Base-by-base conservation (phyloP, 2,888 invertebrate species). In the Biston stratarius region DNA sequence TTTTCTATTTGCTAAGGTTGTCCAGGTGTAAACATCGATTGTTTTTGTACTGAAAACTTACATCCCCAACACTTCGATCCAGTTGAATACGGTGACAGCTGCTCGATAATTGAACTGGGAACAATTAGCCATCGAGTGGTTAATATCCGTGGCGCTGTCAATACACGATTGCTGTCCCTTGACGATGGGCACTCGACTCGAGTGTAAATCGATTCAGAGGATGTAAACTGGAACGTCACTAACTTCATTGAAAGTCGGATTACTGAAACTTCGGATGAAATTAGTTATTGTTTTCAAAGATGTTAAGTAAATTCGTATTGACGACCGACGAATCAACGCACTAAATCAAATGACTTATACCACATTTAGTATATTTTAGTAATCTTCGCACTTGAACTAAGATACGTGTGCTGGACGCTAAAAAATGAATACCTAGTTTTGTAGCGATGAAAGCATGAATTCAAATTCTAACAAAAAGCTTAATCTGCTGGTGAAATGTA, bases 61-160 rank as follows among this genome's bases (percentile, higher is more conserved):
- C 48, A 51, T 44, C 60, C 38, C 38, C n/a, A 33, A 49, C 48
- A 49, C 59, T 59, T 52, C 57, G 55, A 59, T 63, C 67, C 67
- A 67, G 78, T 76, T 79, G 82, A 83, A 83, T 83, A 83, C 80
- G 86, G 81, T 91, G 92, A 91, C 91, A 90, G 89, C 87, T 90
- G 91, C 86, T 87, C 88, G 89, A 90, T 93, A 93, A 92, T 92
- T 90, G 92, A 90, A 91, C 90, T 84, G 86, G 85, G 91, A 87
- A 92, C 92, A 92, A 92, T 93, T 92, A 92, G 87, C 88, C 80
- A 86, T 88, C 83, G 90, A 92, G 92, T 91, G 92, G 90, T 86
- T 90, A 91, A 91, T 92, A 91, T 91, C 89, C 87, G 86, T 85
- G 87, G 78, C 79, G 82, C 85, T 90, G 91, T 89, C 91, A 90